Percentiles rank a stretch among this genome's conserved stretches.
Evolutionary conservation across 2,113 vertebrate genomes (phyloP).

Genomic region (Phaethon lepturus): DNA sequence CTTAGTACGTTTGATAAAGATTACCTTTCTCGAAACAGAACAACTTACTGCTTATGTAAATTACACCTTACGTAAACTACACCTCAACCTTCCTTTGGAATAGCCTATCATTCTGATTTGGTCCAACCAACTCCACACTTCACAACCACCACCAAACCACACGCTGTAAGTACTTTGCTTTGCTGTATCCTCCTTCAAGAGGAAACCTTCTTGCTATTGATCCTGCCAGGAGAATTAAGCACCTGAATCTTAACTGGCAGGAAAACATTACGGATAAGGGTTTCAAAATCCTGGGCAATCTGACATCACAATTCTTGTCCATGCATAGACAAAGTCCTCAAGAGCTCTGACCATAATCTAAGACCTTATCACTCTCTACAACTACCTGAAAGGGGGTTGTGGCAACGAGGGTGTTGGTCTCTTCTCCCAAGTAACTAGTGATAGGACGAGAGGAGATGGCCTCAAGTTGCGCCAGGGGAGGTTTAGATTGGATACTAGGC

Average conservation of each 20-base stretch:
- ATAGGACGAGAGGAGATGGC: too few species aligned
- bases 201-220: neutral
- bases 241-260: neutral
- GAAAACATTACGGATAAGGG: neutral
- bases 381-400: too few species aligned
- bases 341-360: neutral
- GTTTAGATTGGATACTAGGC: too few species aligned
- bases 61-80: too few species aligned
- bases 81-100: neutral
- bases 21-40: neutral
- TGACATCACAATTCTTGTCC: neutral
- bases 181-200: neutral
- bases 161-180: neutral
- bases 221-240: neutral
- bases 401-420: too few species aligned
- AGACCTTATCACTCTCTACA: neutral
- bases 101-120: neutral
- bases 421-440: too few species aligned
- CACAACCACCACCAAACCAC: neutral
- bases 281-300: neutral
- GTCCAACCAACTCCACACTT: neutral
- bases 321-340: neutral
- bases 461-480: too few species aligned
- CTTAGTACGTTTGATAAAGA: neutral
- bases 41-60: neutral